Evolutionary conservation across 2,888 invertebrate species (phyloP).

Genomic region (Caenorhabditis afra): DNA sequence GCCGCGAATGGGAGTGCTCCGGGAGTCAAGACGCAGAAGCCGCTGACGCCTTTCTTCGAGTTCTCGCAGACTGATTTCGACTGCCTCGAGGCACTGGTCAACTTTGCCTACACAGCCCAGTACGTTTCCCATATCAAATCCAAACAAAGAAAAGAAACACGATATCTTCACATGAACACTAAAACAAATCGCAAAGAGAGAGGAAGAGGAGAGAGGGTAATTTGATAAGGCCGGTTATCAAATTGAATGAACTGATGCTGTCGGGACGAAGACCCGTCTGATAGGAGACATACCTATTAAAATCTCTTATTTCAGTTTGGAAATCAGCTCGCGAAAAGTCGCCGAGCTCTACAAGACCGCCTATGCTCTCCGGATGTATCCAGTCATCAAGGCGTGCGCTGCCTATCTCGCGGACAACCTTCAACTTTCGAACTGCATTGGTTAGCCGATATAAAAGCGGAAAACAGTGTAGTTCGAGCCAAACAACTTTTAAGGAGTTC

Average conservation of each 20-base stretch:
- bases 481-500: slow-evolving; percentile 70
- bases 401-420: slow-evolving; percentile 86
- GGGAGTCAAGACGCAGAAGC: slow-evolving; percentile 10
- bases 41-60: slow-evolving; percentile 70
- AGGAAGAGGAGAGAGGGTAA: slow-evolving; percentile 29
- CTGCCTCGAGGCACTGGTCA: slow-evolving; percentile 87
- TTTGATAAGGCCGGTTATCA: slow-evolving; percentile 40
- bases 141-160: not conserved
- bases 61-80: slow-evolving; percentile 84
- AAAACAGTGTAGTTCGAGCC: not conserved
- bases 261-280: slow-evolving; percentile 12
- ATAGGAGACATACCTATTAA: slow-evolving; percentile 12
- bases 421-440: slow-evolving; percentile 83
- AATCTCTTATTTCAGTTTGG: slow-evolving; percentile 81
- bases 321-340: slow-evolving; percentile 84
- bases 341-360: slow-evolving; percentile 89
- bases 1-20: slow-evolving; percentile 9
- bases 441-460: slow-evolving; percentile 65
- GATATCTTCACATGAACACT: slow-evolving; percentile 42
- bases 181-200: not conserved
- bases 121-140: slow-evolving; percentile 77
- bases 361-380: slow-evolving; percentile 86
- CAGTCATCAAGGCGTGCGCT: slow-evolving; percentile 87
- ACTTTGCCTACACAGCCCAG: slow-evolving; percentile 89
- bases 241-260: slow-evolving; percentile 10